Conservation (phyloP, 2,888 invertebrate species). For the Tryphoninae sp. region DNA sequence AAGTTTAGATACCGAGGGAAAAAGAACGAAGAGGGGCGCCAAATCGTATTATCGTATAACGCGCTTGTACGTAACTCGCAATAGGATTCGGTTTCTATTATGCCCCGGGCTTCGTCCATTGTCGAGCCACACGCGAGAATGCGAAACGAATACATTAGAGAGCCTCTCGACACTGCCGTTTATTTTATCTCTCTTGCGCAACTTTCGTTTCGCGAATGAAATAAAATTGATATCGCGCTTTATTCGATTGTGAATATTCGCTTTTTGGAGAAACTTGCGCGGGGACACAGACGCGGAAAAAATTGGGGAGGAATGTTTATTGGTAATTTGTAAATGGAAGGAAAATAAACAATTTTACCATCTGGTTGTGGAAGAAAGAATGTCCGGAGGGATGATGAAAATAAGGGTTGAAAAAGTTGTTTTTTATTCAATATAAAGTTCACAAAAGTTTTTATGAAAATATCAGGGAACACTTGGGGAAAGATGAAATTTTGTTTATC, state of each 20-base stretch:
- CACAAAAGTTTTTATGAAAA: too few species aligned
- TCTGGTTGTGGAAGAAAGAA: too few species aligned
- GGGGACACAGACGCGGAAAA: too few species aligned
- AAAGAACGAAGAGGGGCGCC: conserved; percentile 29
- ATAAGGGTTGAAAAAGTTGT: too few species aligned
- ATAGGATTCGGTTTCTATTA: conserved; percentile 58
- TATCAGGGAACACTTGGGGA: too few species aligned
- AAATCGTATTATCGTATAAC: conserved; percentile 57
- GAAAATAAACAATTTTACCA: too few species aligned
- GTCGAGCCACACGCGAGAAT: conserved; percentile 36
- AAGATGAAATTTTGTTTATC: too few species aligned
- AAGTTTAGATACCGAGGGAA: conserved; percentile 57
- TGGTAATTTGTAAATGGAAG: too few species aligned
- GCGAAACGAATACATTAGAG: conserved; percentile 40
- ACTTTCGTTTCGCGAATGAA: conserved; percentile 7
- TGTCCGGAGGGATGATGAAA: too few species aligned
- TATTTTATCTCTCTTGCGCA: neutral
- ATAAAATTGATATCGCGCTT: conserved; percentile 3
- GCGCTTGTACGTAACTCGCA: conserved; percentile 18
- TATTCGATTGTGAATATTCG: neutral
- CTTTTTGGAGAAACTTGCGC: too few species aligned
- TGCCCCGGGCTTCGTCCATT: conserved; percentile 43
- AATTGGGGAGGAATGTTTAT: too few species aligned
- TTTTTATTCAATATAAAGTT: too few species aligned
- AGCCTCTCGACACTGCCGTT: conserved; percentile 6